Conservation (phyloP, 2,888 invertebrate genomes). For the Tholera decimalis region DNA sequence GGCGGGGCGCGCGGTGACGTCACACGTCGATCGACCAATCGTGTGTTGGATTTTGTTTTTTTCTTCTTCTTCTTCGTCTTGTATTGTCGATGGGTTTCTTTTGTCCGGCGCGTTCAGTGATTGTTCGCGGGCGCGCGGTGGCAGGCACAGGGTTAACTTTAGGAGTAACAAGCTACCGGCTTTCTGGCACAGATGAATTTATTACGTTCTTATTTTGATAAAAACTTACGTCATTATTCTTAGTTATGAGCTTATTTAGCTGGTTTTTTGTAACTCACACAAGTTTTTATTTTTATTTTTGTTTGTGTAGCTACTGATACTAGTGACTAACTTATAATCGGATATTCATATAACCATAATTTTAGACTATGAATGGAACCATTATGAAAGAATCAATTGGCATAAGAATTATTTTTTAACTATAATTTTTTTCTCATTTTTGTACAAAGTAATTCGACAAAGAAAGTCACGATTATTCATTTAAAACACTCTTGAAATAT, state of each 20-base stretch:
- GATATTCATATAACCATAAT: too few species aligned
- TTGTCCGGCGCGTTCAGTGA: conserved; percentile 78
- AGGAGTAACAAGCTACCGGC: conserved; percentile 75
- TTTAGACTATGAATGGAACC: too few species aligned
- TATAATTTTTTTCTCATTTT: too few species aligned
- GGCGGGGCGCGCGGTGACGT: conserved; percentile 88
- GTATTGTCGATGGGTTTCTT: conserved; percentile 83
- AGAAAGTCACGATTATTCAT: too few species aligned
- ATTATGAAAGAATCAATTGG: too few species aligned
- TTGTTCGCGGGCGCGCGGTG: conserved; percentile 73
- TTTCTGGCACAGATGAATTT: conserved; percentile 64
- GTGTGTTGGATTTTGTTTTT: conserved; percentile 77
- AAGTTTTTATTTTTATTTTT: neutral
- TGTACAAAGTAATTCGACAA: too few species aligned
- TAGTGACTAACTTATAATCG: too few species aligned
- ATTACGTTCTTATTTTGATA: conserved; percentile 50
- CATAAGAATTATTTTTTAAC: too few species aligned
- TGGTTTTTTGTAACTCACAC: neutral
- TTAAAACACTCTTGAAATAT: too few species aligned
- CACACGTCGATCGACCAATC: conserved; percentile 84
- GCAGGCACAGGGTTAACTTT: conserved; percentile 77
- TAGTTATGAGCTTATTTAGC: neutral
- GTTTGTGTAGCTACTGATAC: too few species aligned
- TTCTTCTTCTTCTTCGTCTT: conserved; percentile 78
- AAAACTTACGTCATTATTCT: conserved; percentile 5